Percentiles rank a stretch among this genome's conserved stretches.
These are phyloP conservation scores for Monopis laevigella DNA, from an alignment of 2,888 invertebrate genomes.

Conservation along the genomic window DNA sequence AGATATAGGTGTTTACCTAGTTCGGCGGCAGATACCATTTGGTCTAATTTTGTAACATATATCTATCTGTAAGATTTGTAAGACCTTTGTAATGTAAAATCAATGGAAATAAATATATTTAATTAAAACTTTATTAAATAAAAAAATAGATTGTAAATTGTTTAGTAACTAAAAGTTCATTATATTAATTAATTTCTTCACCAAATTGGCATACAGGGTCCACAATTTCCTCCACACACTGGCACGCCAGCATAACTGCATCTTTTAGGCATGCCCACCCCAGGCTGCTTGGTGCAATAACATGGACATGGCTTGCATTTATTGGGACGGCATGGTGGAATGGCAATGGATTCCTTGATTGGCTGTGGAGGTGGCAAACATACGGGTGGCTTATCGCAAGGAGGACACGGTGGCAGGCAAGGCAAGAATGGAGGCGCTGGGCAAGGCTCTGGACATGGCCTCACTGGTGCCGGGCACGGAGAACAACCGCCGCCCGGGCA, in stretches of 20 bases:
- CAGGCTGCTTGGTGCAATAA: constrained; percentile 57
- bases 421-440: constrained; percentile 40
- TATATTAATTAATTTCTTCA: constrained; percentile 21
- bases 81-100: too few species aligned
- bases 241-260: constrained; percentile 55
- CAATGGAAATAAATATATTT: too few species aligned
- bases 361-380: constrained; percentile 31
- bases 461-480: constrained; percentile 52
- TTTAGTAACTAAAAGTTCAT: neutral
- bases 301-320: constrained; percentile 66
- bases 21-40: too few species aligned
- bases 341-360: constrained; percentile 45
- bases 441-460: constrained; percentile 45
- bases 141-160: neutral
- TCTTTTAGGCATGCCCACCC: constrained; percentile 40
- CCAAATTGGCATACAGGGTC: constrained; percentile 58
- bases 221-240: constrained; percentile 39
- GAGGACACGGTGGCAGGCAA: constrained; percentile 45
- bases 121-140: too few species aligned
- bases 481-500: constrained; percentile 58
- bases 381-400: constrained; percentile 44
- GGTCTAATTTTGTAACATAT: too few species aligned
- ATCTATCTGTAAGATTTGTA: too few species aligned
- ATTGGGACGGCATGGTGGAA: constrained; percentile 60
- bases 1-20: too few species aligned